Base-by-base conservation (phyloP, 1,140 invertebrate genomes). In the Drosophila pallidifrons region DNA sequence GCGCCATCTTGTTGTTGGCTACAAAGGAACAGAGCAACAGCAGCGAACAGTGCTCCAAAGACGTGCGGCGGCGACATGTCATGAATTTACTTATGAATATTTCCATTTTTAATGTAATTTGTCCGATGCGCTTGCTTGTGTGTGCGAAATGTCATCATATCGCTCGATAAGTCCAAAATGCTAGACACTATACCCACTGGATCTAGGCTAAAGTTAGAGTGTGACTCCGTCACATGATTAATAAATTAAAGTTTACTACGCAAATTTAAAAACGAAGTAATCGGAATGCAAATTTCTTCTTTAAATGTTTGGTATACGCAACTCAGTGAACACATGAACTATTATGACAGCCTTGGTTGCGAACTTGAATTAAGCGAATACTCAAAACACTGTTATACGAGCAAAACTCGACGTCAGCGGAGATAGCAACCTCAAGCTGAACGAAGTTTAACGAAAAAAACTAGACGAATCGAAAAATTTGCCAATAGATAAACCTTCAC, bases 51-150 rank as follows among this genome's bases (percentile, higher is more conserved):
- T 81, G 51, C 43, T 30, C 20, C 60, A 45, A 63, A 66, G 45
- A 58, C 47, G 57, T 51, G 76, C 61, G 47, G 68, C 66, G 52
- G 82, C 83, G 82, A 80, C 82, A 88, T 88, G 82, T 87, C 82
- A 87, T 87, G 83, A 87, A 87, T 88, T 88, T 89, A 72, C 61
- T 76, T 65, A 88, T 87, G 83, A 87, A 88, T 88, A 82, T 89
- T 88, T 85, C 85, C 74, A 88, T 88, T 85, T 88, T 88, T 79
- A 88, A 88, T 88, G 83, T 88, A 88, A 89, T 88, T 88, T 88
- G 77, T 78, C 64, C 77, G 65, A 83, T 73, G 80, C 65, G 30
- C 28, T 55, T n/a, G 28, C n/a, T 11, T 10, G 1, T 20, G 4
- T 38, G 7, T 16, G 5, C 10, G 15, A 25, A 25, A 20, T 15